phyloP scores from a whole-genome alignment of 2,797 vertebrate species.

The Remorina albescens region DNA sequence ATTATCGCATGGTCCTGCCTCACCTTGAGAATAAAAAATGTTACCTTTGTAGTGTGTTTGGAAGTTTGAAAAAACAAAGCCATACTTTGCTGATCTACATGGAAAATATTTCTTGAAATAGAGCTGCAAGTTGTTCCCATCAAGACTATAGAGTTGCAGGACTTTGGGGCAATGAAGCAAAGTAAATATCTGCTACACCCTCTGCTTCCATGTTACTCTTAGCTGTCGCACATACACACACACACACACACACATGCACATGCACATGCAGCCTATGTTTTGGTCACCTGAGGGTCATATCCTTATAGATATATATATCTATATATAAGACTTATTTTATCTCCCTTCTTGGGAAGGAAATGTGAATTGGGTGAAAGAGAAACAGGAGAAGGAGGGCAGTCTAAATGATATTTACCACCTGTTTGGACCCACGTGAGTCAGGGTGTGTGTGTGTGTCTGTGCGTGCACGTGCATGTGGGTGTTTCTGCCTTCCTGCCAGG shows the following conservation, averaged over 20 bases:
- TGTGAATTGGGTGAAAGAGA: constrained; percentile 43
- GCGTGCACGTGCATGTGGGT: constrained; percentile 10
- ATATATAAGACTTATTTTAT: constrained; percentile 60
- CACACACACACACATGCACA: not conserved
- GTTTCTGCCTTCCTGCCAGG: constrained; percentile 60
- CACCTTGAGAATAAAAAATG: not conserved
- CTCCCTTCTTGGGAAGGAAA: constrained; percentile 48
- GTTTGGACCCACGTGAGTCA: constrained; percentile 58
- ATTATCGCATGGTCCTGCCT: not conserved
- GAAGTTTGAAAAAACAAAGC: constrained; percentile 1
- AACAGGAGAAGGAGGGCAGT: constrained; percentile 52
- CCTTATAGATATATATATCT: too few relatives aligned
- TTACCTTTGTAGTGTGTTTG: not conserved
- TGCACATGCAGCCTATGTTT: constrained; percentile 16
- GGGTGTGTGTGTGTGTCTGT: constrained; percentile 21
- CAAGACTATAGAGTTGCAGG: constrained; percentile 48
- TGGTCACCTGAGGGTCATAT: constrained; percentile 52
- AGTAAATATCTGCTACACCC: constrained; percentile 64
- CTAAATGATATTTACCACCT: constrained; percentile 81
- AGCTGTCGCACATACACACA: constrained; percentile 1
- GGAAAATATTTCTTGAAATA: constrained; percentile 48
- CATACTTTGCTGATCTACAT: constrained; percentile 26
- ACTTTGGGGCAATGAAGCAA: constrained; percentile 55
- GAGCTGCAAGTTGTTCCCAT: constrained; percentile 35
- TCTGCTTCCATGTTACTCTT: constrained; percentile 55